Evolutionary conservation across 2,797 vertebrate genomes (phyloP), one percentile per base, ranked within the genome.

Genomic region (Galagoides demidoff): DNA sequence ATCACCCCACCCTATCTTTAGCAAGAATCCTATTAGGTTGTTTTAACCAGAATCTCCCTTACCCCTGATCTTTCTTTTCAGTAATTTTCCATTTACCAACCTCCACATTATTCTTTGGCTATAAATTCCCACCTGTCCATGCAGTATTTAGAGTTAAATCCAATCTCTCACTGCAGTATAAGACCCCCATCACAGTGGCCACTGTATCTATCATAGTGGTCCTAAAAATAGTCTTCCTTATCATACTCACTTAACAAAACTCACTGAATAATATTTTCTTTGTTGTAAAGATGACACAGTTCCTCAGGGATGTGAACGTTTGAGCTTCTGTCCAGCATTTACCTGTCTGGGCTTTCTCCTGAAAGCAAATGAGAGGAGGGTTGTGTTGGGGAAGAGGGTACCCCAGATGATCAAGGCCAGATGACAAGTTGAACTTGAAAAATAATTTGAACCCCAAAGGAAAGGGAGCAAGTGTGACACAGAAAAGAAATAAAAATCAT

Each of bases 381-480:
- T 3, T 10, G 9, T 2, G 5, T 27, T 37, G 3, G n/a, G 22
- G 71, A 86, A 25, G 78, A 70, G 8, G 25, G 31, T 5, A n/a
- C 31, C 19, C 0, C 0, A 0, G 14, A 52, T 4, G 14, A 52
- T 14, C 14, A 52, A 52, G 49, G 49, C 14, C 49, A 52, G 14
- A 52, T 52, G 49, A 77, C 49, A 57, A 5, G 10, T 1, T 25
- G 45, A 88, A 43, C 61, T 7, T 79, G n/a, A 7, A 49, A 79
- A 90, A 83, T 14, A 73, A 10, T 66, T 77, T 20, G 9, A 68
- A 31, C 29, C 39, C 82, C 77, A 59, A 90, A 90, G 37, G 17
- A 70, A 79, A 90, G 43, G 37, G 20, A 89, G 6, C 0, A 23
- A 66, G 29, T 45, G 31, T 17, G 31, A 66, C 19, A n/a, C n/a